Base-by-base conservation (phyloP, 2,888 invertebrate genomes). In the Ernsta delagoae region DNA sequence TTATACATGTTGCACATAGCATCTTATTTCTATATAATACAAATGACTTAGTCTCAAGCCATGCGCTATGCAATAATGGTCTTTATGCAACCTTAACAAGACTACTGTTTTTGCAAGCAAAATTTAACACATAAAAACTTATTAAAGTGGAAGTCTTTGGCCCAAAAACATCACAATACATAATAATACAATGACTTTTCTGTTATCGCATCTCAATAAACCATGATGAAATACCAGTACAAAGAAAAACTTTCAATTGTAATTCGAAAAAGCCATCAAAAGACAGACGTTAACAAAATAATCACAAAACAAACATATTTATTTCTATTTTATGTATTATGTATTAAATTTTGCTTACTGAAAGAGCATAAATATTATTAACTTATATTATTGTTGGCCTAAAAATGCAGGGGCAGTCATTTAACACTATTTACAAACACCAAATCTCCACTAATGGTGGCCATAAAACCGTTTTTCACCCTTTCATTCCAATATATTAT, bases 41-140 rank as follows among this genome's bases (percentile, higher is more conserved):
- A 68, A 63, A 45, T 57, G 66, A 79, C 77, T 77, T 78, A 77
- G 77, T 80, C 80, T 68, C 43, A 24, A 62, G 68, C 61, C 61
- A 73, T 66, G 66, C 71, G 67, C 64, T 31, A 63, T 65, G 68
- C 65, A 64, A 56, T 31, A 24, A 43, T 50, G 50, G 50, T 67
- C 7, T 43, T 50, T 66, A 65, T 60, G 63, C 39, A 62, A 34
- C 50, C 61, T 59, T 68, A 50, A 57, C n/a, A 59, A 45, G 59
- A 56, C 24, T 59, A 50, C 16, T 24, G n/a, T 48, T 68, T 57
- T 63, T 63, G 68, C 41, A 63, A 68, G 68, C 62, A 56, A 68
- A 63, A 62, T 61, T 68, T 60, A 36, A 59, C 3, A 31, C 8
- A 48, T n/a, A 5, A 24, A 41, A 54, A 11, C 50, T 41, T 54